Evolutionary conservation across 2,113 vertebrate species (phyloP).

Genomic region (Cranoglanis bouderius): DNA sequence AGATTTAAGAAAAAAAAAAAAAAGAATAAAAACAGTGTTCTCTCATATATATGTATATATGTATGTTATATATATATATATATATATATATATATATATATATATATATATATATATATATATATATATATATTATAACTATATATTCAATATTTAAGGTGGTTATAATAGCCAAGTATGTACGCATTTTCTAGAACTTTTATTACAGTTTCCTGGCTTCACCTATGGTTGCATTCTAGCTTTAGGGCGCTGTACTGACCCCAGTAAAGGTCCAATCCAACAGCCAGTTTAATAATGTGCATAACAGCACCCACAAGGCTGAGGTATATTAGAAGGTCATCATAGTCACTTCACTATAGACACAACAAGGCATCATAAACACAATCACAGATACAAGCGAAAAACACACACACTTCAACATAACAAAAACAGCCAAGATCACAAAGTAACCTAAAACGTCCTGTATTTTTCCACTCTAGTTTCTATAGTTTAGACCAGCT

Average conservation of each 20-base stretch:
- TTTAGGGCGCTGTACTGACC: conserved; percentile 69
- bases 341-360: conserved; percentile 62
- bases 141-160: conserved; percentile 85
- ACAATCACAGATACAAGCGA: background rate
- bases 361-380: conserved; percentile 52
- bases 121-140: conserved; percentile 83
- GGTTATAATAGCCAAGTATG: conserved; percentile 83
- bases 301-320: conserved; percentile 64
- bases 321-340: conserved; percentile 61
- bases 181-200: conserved; percentile 84
- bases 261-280: conserved; percentile 67
- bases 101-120: too few relatives aligned
- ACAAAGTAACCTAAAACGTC: conserved; percentile 49
- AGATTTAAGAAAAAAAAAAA: conserved; percentile 70
- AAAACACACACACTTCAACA: conserved; percentile 47
- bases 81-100: too few relatives aligned
- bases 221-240: conserved; percentile 73
- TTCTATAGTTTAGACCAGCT: conserved; percentile 58
- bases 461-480: conserved; percentile 54
- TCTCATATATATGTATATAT: conserved; percentile 81
- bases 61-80: too few relatives aligned
- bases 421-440: conserved; percentile 35
- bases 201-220: conserved; percentile 80
- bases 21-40: conserved; percentile 79
- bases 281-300: conserved; percentile 61